Base-by-base conservation (phyloP, 2,888 invertebrate genomes). In the Agrochola litura region DNA sequence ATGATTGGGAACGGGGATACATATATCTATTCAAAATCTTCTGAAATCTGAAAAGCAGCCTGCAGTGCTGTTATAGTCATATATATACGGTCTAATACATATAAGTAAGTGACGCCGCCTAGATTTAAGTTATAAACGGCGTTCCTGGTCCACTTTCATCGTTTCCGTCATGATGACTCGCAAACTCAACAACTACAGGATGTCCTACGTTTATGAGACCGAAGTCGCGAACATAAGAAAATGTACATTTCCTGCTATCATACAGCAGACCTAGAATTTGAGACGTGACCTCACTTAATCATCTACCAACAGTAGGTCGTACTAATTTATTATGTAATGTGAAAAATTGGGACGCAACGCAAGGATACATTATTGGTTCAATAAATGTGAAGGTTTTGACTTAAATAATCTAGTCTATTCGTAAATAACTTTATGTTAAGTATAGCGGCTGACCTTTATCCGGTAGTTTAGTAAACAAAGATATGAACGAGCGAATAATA, bases 231-330 rank as follows among this genome's bases (percentile, higher is more conserved):
- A 88, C 90, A 84, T 89, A 91, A 93, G 92, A 93, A 92, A 92
- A 94, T 92, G 89, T 91, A 90, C 85, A 87, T 89, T 93, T 95
- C 95, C 95, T 94, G 94, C 88, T 91, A 88, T 90, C 90, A 89
- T 88, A 87, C 88, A 88, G 90, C 88, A 88, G 90, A 91, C 89
- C 91, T 91, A 92, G 90, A 91, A 90, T 91, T 91, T 90, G 77
- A 89, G 88, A 90, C 85, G 85, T 93, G 93, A 94, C 92, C 92
- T 93, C 94, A 92, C 90, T 89, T 91, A 92, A 93, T 92, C 89
- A 88, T 89, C 89, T 82, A 74, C 79, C 81, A 86, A 87, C 93
- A 91, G 88, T 92, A 89, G 93, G 92, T 89, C 90, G 87, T 83
- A 81, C 77, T 87, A 80, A 88, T 82, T 87, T 83, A 79, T 79